These are phyloP conservation scores for Bibio marci DNA, from an alignment of 2,888 invertebrate species.

Conservation along the genomic window DNA sequence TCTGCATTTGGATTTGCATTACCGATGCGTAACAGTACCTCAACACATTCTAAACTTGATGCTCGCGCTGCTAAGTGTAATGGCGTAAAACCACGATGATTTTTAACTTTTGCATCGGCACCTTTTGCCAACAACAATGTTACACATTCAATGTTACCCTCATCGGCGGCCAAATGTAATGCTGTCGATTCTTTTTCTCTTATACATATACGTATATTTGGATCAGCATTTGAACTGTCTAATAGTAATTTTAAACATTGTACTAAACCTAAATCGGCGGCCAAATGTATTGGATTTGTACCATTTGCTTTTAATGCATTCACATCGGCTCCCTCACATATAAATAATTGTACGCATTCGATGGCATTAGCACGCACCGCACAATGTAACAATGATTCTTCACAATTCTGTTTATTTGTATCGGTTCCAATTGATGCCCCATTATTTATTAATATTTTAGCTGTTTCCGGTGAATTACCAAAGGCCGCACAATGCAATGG, in stretches of 20 bases:
- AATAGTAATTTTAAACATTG: constrained; percentile 58
- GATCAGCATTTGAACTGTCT: constrained; percentile 51
- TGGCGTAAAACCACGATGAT: constrained; percentile 67
- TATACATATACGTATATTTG: constrained; percentile 48
- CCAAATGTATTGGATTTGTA: constrained; percentile 63
- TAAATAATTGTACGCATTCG: constrained; percentile 62
- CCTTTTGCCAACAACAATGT: constrained; percentile 53
- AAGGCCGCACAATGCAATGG: constrained; percentile 83
- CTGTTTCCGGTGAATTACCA: constrained; percentile 67
- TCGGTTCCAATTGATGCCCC: constrained; percentile 53
- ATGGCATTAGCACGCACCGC: constrained; percentile 70
- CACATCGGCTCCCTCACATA: constrained; percentile 56
- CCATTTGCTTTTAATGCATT: constrained; percentile 60
- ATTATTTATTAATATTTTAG: constrained; percentile 54
- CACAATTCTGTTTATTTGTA: constrained; percentile 45
- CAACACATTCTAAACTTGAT: constrained; percentile 65
- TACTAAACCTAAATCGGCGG: constrained; percentile 62
- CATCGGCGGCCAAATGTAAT: constrained; percentile 74
- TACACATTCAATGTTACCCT: constrained; percentile 68
- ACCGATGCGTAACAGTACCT: constrained; percentile 53
- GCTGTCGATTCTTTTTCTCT: constrained; percentile 62
- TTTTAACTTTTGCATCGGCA: constrained; percentile 56
- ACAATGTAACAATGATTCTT: constrained; percentile 66
- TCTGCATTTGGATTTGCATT: constrained; percentile 62
- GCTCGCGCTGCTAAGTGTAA: constrained; percentile 70